Base-by-base conservation (phyloP, 2,888 invertebrate genomes). In the Synanthedon myopaeformis region DNA sequence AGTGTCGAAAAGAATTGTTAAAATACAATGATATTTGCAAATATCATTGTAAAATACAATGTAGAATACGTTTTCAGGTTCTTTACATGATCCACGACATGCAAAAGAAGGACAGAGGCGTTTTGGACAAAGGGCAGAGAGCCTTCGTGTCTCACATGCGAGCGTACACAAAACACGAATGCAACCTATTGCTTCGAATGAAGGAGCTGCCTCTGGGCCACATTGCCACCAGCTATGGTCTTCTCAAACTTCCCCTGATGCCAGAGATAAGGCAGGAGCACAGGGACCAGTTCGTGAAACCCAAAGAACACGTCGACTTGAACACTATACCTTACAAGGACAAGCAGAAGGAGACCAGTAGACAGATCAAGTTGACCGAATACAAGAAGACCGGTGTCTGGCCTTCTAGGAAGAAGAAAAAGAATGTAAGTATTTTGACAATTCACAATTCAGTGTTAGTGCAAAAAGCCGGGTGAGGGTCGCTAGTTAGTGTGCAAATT, bases 91-190 rank as follows among this genome's bases (percentile, higher is more conserved):
- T 95, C 56, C 89, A 92, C 69, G 84, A 89, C 11, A 74, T 92
- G 41, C 93, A 94, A 66, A 75, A 86, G 50, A 82, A 88, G 48
- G 96, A 97, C 76, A 89, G 96, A 60, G 90, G 90, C 0, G 72
- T 95, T 8, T 92, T 95, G 69, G 98, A 99, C 72, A 95, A 95
- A 72, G 96, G 94, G 0, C 93, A 94, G 60, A 89, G 92, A 53
- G 99, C 99, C 0, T 99, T 97, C 80, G 99, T 99, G 0, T 98
- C 99, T 0, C 98, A 96, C 74, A 90, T 99, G 57, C 92, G 95
- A 61, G 94, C 97, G 0, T 99, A 99, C 78, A 92, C 92, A 11
- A 99, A 98, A 76, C 98, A 99, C 79, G 98, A 99, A 73, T 98
- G 98, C 70, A 94, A 91, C 66, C 89, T 98, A 48, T 91, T 99